Conservation (phyloP, 1,140 invertebrate species). For the Caerostris extrusa region DNA sequence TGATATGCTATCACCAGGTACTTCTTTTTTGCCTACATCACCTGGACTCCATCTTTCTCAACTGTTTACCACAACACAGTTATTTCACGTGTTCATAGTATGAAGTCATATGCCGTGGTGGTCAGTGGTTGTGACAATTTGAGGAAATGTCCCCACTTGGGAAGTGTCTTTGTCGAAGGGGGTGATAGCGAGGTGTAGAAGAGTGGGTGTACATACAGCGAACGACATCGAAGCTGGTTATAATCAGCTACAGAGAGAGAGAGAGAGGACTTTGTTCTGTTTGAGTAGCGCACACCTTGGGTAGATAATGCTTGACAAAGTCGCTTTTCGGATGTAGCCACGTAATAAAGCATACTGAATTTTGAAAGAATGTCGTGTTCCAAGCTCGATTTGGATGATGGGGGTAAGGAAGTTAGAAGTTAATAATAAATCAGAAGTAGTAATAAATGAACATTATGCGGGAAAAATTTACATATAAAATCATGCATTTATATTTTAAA, state of each 20-base stretch:
- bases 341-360: not conserved
- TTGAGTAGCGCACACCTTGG: conserved; percentile 45
- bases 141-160: not conserved
- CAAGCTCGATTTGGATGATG: not conserved
- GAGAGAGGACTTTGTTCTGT: conserved; percentile 38
- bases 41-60: conserved; percentile 2
- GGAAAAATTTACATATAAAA: no score
- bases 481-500: no score
- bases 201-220: not conserved
- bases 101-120: not conserved
- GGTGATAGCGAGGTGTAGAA: not conserved
- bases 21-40: not conserved
- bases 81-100: conserved; percentile 9
- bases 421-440: no score
- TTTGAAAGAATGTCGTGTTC: no score
- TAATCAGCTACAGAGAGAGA: not conserved
- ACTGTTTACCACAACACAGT: not conserved
- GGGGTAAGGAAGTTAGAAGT: not conserved
- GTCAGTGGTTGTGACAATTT: not conserved
- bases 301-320: conserved; percentile 50
- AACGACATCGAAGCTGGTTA: not conserved
- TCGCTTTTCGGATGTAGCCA: conserved; percentile 2
- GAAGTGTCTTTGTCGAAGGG: not conserved
- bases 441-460: no score
- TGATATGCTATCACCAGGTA: conserved; percentile 21